Conservation (phyloP, 2,113 vertebrate genomes). For the Grammomys dolichurus region DNA sequence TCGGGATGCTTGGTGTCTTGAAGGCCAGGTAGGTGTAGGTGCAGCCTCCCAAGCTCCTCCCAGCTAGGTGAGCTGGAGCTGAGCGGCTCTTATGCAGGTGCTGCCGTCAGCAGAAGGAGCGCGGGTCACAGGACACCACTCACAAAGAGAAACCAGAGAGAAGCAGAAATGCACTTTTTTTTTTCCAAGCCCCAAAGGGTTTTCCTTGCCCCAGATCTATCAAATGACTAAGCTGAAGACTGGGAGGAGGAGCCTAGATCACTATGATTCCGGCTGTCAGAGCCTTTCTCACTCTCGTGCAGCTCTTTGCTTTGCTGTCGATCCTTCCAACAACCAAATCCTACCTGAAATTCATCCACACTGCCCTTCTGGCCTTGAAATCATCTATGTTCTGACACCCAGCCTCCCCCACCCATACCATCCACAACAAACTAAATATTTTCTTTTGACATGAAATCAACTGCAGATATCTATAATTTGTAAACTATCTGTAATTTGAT, state of each 20-base stretch:
- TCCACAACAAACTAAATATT: neutral
- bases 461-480: neutral
- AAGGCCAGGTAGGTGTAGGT: neutral
- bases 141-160: constrained; percentile 36
- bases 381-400: neutral
- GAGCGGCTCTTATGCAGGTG: neutral
- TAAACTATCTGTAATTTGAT: neutral
- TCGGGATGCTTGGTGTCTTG: neutral
- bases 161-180: neutral
- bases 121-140: neutral
- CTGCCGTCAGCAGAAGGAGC: neutral
- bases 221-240: neutral
- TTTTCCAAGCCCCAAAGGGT: neutral
- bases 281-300: neutral
- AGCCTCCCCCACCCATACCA: neutral
- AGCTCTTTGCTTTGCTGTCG: neutral
- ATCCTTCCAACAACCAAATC: neutral
- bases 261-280: neutral
- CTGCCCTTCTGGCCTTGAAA: neutral
- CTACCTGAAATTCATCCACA: neutral
- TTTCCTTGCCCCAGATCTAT: constrained; percentile 40
- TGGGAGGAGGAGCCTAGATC: neutral
- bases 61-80: neutral
- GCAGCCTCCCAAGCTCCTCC: neutral
- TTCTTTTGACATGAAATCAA: constrained; percentile 32